A percentile compares a stretch with the other conserved stretches of the same genome.
phyloP scores from a whole-genome alignment of 2,113 vertebrate genomes.

The Oenanthe oenanthe region DNA sequence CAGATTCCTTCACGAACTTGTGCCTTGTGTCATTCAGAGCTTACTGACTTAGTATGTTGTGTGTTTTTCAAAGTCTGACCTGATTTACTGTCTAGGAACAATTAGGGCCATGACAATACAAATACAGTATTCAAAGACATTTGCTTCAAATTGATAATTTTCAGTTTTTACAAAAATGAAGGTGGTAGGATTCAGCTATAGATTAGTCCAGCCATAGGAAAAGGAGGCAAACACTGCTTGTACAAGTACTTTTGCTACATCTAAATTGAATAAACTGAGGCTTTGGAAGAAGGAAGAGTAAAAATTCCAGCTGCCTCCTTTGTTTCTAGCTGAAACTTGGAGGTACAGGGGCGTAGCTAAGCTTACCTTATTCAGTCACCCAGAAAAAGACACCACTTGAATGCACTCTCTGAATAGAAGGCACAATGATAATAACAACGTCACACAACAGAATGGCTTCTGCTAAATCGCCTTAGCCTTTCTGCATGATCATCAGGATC shows the following conservation, averaged over 20 bases:
- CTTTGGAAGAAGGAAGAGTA: not conserved
- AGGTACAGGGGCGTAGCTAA: not conserved
- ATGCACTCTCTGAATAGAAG: conserved; percentile 34
- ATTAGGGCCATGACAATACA: not conserved
- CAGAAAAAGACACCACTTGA: conserved; percentile 50
- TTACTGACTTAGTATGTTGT: not conserved
- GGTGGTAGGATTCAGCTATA: not conserved
- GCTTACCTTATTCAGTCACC: conserved; percentile 35
- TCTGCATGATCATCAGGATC: not conserved
- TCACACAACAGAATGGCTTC: conserved; percentile 38
- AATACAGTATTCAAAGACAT: not conserved
- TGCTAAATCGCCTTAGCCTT: conserved; percentile 28
- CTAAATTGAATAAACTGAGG: not conserved
- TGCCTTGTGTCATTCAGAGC: not conserved
- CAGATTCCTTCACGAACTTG: not conserved
- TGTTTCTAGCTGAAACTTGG: conserved; percentile 1
- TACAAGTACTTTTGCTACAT: not conserved
- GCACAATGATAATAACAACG: not conserved
- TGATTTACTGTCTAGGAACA: not conserved
- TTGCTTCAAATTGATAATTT: not conserved
- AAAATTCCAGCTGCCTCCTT: conserved; percentile 12
- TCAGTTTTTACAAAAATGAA: not conserved
- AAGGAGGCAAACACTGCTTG: not conserved
- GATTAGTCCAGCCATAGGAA: not conserved
- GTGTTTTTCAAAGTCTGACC: not conserved